Conservation (phyloP, 2,797 vertebrate species). For the Hoplostethus atlanticus region DNA sequence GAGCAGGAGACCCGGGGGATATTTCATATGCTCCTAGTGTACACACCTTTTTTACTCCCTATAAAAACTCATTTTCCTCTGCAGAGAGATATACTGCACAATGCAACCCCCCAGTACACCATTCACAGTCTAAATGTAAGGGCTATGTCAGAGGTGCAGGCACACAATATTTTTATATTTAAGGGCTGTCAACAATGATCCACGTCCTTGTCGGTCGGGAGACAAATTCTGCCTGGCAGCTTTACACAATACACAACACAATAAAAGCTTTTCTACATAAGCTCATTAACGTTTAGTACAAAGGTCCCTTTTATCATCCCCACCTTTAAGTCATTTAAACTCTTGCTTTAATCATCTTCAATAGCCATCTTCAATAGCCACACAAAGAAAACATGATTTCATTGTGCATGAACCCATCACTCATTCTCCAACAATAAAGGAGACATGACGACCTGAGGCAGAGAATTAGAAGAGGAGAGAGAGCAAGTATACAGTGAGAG, state of each 20-base stretch:
- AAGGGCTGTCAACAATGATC: conserved; percentile 11
- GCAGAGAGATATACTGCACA: conserved; percentile 8
- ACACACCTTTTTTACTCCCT: conserved; percentile 10
- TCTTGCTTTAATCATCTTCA: conserved; percentile 43
- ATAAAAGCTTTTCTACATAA: not conserved
- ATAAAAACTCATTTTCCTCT: conserved; percentile 2
- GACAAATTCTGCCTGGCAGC: conserved; percentile 4
- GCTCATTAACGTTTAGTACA: conserved; percentile 27
- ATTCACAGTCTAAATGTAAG: not conserved
- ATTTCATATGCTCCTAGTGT: conserved; percentile 23
- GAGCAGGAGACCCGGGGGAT: conserved; percentile 21
- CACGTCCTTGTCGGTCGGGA: not conserved
- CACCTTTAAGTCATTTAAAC: conserved; percentile 4
- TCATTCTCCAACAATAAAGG: conserved; percentile 1
- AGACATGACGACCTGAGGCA: conserved; percentile 4
- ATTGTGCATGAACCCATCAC: conserved; percentile 9
- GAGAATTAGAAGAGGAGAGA: conserved; percentile 12
- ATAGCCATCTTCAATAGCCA: conserved; percentile 31
- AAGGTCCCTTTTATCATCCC: conserved; percentile 23
- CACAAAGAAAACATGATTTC: conserved; percentile 18
- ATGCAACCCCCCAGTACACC: not conserved
- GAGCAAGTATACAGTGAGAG: not conserved
- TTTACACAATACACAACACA: not conserved
- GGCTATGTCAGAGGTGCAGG: too few relatives aligned
- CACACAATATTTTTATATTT: too few relatives aligned